Evolutionary conservation across 2,888 invertebrate species (phyloP).

Genomic region (Andrena bicolor): DNA sequence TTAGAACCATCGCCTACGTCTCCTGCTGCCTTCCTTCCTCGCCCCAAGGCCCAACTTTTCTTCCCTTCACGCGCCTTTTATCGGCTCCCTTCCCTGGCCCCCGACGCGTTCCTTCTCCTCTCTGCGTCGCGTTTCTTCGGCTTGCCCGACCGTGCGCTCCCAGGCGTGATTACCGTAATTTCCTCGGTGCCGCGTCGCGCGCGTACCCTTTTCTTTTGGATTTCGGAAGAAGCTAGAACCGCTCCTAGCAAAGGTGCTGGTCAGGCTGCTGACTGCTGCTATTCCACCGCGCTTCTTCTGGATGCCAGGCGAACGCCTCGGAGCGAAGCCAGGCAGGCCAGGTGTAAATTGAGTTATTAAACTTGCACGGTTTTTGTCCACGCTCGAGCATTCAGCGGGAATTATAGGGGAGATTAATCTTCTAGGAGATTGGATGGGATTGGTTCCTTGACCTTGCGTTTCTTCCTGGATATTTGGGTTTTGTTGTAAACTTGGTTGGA

Average conservation of each 20-base stretch:
- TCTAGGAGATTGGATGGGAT: not conserved
- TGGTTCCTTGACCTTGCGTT: not conserved
- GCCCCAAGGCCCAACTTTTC: constrained; percentile 54
- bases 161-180: constrained; percentile 68
- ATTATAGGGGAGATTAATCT: constrained; percentile 35
- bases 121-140: constrained; percentile 44
- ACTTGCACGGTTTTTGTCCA: constrained; percentile 25
- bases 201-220: constrained; percentile 13
- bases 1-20: constrained; percentile 39
- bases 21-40: constrained; percentile 14
- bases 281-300: not conserved
- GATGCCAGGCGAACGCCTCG: not conserved
- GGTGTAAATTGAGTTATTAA: constrained; percentile 62
- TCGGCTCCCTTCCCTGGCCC: constrained; percentile 44
- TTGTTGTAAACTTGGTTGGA: not conserved
- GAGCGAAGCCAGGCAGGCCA: constrained; percentile 12
- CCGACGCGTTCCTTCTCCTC: not conserved
- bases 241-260: constrained; percentile 17
- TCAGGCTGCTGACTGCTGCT: constrained; percentile 5
- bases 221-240: not conserved
- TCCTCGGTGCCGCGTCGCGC: constrained; percentile 57
- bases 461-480: not conserved
- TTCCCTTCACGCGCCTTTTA: constrained; percentile 29
- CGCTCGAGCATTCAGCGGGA: constrained; percentile 19
- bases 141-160: constrained; percentile 47